Evolutionary conservation across 2,797 vertebrate species (phyloP).

Genomic region (Melanotaenia parkinsoni): DNA sequence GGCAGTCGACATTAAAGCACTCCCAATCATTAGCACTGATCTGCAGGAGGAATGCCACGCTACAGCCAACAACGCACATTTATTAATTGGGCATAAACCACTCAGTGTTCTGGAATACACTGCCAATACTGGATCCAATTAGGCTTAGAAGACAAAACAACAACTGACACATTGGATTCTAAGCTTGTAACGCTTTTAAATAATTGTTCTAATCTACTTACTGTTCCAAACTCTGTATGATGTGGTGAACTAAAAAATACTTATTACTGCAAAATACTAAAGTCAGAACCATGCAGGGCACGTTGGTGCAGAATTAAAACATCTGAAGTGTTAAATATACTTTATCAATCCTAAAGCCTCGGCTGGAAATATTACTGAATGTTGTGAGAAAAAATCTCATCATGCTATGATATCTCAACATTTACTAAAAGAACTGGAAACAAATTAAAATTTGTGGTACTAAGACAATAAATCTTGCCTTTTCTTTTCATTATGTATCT

Average conservation of each 20-base stretch:
- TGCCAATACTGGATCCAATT: slow-evolving; percentile 66
- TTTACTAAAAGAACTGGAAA: neutral
- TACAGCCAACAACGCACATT: slow-evolving; percentile 57
- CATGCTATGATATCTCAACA: neutral
- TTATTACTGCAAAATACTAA: slow-evolving; percentile 9
- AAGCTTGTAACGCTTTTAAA: slow-evolving; percentile 37
- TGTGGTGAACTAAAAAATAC: slow-evolving; percentile 19
- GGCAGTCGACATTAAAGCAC: slow-evolving; percentile 70
- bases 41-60: slow-evolving; percentile 62
- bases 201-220: slow-evolving; percentile 50
- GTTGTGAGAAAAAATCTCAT: neutral
- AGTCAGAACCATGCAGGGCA: neutral
- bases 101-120: slow-evolving; percentile 56
- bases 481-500: neutral
- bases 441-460: neutral
- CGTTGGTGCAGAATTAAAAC: slow-evolving; percentile 8
- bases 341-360: slow-evolving; percentile 4
- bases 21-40: slow-evolving; percentile 72
- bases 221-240: slow-evolving; percentile 25
- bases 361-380: neutral
- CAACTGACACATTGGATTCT: slow-evolving; percentile 60
- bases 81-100: slow-evolving; percentile 74
- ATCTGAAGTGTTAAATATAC: neutral
- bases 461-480: neutral
- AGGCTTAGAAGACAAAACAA: slow-evolving; percentile 61